Percentiles rank a stretch among this genome's conserved stretches.
These are phyloP conservation scores for Microtus obscurus DNA, from an alignment of 2,797 vertebrate genomes.

Conservation along the genomic window DNA sequence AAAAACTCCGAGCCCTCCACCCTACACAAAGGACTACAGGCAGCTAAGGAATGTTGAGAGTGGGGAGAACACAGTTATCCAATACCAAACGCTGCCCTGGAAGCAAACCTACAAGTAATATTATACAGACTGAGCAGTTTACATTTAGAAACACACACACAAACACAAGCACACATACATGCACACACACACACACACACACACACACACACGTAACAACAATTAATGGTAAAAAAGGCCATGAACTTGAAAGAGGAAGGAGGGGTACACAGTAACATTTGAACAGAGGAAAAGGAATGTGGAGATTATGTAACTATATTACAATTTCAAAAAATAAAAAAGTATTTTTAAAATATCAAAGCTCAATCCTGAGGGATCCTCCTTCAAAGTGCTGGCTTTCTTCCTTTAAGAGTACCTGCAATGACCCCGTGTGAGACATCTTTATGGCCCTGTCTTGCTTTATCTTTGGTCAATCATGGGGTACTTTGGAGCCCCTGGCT, in stretches of 20 bases:
- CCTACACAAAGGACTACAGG: background rate
- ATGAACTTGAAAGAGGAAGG: background rate
- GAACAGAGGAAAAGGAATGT: background rate
- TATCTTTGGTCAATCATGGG: background rate
- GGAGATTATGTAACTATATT: background rate
- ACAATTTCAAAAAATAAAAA: background rate
- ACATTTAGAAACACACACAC: background rate
- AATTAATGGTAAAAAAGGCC: background rate
- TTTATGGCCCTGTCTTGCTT: background rate
- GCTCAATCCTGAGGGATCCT: background rate
- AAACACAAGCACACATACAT: too few relatives aligned
- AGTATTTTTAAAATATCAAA: background rate
- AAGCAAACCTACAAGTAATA: background rate
- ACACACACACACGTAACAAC: background rate
- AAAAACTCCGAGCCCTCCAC: background rate
- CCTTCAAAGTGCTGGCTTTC: background rate
- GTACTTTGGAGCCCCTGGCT: background rate
- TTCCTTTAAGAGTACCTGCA: background rate
- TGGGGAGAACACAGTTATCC: background rate
- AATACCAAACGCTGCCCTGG: background rate
- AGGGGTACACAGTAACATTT: background rate
- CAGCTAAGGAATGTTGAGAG: too few relatives aligned
- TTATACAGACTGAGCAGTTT: background rate
- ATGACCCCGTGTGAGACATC: background rate
- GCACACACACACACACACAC: background rate